Evolutionary conservation across 2,113 vertebrate species (phyloP).

Genomic region (Argyrosomus japonicus): DNA sequence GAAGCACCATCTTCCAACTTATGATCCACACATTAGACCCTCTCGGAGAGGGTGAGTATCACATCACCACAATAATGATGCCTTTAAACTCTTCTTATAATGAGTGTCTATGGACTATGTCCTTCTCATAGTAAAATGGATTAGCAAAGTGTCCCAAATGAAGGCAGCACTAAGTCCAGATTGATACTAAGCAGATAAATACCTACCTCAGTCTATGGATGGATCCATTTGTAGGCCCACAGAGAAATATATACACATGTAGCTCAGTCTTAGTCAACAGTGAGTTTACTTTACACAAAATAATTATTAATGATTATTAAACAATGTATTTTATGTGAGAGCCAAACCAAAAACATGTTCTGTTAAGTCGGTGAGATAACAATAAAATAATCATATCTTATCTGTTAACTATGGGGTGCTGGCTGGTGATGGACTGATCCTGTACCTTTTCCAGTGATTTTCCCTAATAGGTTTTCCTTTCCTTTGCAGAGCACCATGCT

Average conservation of each 20-base stretch:
- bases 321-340: neutral
- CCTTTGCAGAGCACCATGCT: neutral
- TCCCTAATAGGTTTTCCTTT: neutral
- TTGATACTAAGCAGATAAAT: slow-evolving; percentile 91
- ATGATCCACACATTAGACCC: slow-evolving; percentile 96
- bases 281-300: neutral
- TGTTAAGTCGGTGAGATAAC: neutral
- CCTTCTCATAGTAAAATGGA: slow-evolving; percentile 88
- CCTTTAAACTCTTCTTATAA: slow-evolving; percentile 19
- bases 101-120: slow-evolving; percentile 60
- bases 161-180: slow-evolving; percentile 86
- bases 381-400: neutral
- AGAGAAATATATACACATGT: slow-evolving; percentile 23
- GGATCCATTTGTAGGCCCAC: slow-evolving; percentile 67
- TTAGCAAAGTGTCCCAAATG: slow-evolving; percentile 83
- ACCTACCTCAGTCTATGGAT: slow-evolving; percentile 70
- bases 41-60: slow-evolving; percentile 90
- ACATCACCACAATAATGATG: neutral
- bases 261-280: neutral
- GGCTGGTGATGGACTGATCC: neutral
- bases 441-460: neutral
- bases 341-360: neutral
- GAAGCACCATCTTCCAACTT: slow-evolving; percentile 93
- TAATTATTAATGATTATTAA: neutral
- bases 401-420: neutral